A percentile compares a stretch with the other conserved stretches of the same genome.
phyloP scores from a whole-genome alignment of 2,888 invertebrate genomes.

The Protodeltote pygarga region DNA sequence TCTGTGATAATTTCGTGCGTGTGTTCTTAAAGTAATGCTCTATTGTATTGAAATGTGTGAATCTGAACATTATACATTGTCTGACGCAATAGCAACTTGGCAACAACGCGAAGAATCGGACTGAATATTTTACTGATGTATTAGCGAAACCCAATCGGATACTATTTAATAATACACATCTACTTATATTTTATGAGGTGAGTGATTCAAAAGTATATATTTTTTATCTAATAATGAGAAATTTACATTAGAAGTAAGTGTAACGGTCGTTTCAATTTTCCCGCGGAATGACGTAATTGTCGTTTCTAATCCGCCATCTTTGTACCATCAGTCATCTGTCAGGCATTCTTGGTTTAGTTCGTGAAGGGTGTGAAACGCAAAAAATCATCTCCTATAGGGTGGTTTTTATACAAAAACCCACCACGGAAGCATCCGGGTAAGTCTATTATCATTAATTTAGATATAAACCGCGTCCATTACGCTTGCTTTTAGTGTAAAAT shows the following conservation, averaged over 20 bases:
- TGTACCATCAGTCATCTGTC: slow-evolving; percentile 79
- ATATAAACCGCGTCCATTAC: slow-evolving; percentile 35
- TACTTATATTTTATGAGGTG: slow-evolving; percentile 73
- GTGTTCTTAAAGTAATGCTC: slow-evolving; percentile 68
- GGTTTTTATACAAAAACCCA: slow-evolving; percentile 67
- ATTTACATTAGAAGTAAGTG: slow-evolving; percentile 46
- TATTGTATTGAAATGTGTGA: slow-evolving; percentile 79
- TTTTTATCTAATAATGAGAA: slow-evolving; percentile 9
- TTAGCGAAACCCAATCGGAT: slow-evolving; percentile 67
- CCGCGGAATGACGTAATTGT: slow-evolving; percentile 82
- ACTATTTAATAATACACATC: slow-evolving; percentile 59
- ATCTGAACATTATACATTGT: slow-evolving; percentile 76
- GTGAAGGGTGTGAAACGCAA: slow-evolving; percentile 70
- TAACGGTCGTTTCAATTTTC: slow-evolving; percentile 74
- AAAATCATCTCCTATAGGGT: slow-evolving; percentile 63
- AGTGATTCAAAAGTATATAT: slow-evolving; percentile 50
- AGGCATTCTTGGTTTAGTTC: slow-evolving; percentile 66
- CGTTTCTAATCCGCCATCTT: slow-evolving; percentile 69
- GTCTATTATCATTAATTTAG: slow-evolving; percentile 54
- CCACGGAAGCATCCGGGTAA: slow-evolving; percentile 85
- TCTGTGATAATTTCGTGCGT: slow-evolving; percentile 46
- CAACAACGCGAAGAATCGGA: slow-evolving; percentile 80
- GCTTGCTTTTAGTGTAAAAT: slow-evolving; percentile 48
- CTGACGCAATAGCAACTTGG: slow-evolving; percentile 85
- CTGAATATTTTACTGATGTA: slow-evolving; percentile 75